Conservation (phyloP, 2,888 invertebrate species). For the Lathronympha strigana region DNA sequence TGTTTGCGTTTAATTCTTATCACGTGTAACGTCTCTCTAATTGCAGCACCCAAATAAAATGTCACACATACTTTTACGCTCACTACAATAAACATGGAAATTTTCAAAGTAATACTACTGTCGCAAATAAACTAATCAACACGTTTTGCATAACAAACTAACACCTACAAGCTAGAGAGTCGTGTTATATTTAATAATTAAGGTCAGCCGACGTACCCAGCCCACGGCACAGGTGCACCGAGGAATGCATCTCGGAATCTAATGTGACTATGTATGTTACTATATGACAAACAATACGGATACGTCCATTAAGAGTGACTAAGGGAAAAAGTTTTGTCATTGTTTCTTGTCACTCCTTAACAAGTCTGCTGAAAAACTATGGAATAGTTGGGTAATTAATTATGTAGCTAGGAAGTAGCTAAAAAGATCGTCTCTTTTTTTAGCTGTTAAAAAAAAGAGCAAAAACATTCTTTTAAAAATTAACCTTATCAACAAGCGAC, state of each 20-base stretch:
- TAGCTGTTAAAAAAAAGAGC: no score
- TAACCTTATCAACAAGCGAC: no score
- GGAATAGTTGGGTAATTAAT: not conserved
- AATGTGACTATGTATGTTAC: constrained; percentile 39
- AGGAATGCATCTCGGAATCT: constrained; percentile 43
- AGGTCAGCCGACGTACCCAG: constrained; percentile 28
- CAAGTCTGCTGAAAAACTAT: constrained; percentile 3
- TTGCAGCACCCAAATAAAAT: not conserved
- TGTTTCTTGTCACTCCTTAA: constrained; percentile 30
- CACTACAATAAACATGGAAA: not conserved
- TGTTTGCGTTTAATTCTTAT: not conserved
- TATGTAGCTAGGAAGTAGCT: no score
- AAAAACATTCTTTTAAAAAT: no score
- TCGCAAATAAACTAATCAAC: constrained; percentile 16
- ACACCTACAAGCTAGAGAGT: constrained; percentile 34
- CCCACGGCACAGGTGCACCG: constrained; percentile 43
- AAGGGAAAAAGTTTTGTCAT: constrained; percentile 36
- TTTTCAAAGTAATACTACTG: not conserved
- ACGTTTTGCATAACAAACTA: constrained; percentile 33
- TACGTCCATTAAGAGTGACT: constrained; percentile 43
- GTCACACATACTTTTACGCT: not conserved
- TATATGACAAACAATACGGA: constrained; percentile 44
- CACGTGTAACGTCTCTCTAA: not conserved
- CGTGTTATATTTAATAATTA: constrained; percentile 31
- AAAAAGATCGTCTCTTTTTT: no score